Percentiles rank a stretch among this genome's conserved stretches.
Evolutionary conservation across 2,888 invertebrate genomes (phyloP).

Genomic region (Thymelicus lineola): DNA sequence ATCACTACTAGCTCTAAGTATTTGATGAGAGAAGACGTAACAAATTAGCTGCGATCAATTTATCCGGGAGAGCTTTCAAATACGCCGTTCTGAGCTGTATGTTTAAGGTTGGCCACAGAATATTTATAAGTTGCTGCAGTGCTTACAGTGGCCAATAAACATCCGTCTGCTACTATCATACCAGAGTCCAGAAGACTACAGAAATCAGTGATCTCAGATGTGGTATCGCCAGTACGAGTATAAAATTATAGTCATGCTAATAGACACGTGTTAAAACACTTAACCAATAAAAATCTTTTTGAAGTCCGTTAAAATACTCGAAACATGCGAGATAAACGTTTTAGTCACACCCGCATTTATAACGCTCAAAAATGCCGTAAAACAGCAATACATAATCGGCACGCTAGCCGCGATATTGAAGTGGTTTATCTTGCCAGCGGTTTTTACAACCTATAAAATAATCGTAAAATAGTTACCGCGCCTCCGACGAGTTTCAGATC

Average conservation of each 20-base stretch:
- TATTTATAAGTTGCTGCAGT: neutral
- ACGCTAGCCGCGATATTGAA: constrained; percentile 27
- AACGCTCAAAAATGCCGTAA: constrained; percentile 13
- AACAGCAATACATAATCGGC: constrained; percentile 27
- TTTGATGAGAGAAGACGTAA: no score
- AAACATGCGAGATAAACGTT: constrained; percentile 19
- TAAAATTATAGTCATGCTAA: neutral
- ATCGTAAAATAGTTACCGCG: constrained; percentile 34
- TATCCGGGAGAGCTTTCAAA: neutral
- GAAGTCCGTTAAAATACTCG: neutral
- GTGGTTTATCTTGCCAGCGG: constrained; percentile 35
- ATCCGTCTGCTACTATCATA: neutral
- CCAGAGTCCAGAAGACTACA: no score
- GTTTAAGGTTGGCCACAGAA: neutral
- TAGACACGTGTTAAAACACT: constrained; percentile 1
- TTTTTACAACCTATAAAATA: constrained; percentile 38
- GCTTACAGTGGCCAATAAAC: neutral
- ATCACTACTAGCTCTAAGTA: no score
- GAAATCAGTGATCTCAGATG: no score
- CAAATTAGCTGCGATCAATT: neutral
- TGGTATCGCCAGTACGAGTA: no score
- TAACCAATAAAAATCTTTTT: constrained; percentile 7
- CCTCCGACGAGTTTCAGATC: neutral
- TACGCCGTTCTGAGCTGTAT: no score
- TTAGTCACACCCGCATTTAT: constrained; percentile 20